Base-by-base conservation (phyloP, 2,888 invertebrate species). In the Empis stercorea region DNA sequence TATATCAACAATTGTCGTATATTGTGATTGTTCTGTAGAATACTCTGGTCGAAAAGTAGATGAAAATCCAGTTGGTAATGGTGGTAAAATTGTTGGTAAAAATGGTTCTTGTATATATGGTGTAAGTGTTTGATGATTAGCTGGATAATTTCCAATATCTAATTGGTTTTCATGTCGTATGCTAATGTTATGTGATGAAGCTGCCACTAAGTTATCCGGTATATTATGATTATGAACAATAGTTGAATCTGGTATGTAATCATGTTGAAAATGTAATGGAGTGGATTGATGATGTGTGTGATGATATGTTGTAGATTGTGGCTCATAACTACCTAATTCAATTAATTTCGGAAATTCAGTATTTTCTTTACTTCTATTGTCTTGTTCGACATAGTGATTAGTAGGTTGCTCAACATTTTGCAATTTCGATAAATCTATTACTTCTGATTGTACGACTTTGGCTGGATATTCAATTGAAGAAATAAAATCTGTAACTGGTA, bases 381-480 rank as follows among this genome's bases (percentile, higher is more conserved):
- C 13, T 10, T 37, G 16, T 10, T 27, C 7, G 7, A 9, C 7
- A 40, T 52, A 54, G 7, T 55, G 57, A 11, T 57, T 55, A 0
- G 30, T n/a, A 0, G 55, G 43, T 23, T 53, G 27, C 44, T 68
- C 60, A 45, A 73, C 72, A 38, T 81, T 66, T 57, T 82, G 82
- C 46, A 80, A 72, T n/a, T 80, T 58, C 15, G 82, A 80, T 14
- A 87, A 78, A 48, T 68, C 68, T 15, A 63, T 61, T 10, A 65
- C 52, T 45, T 62, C 64, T 3, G 68, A 62, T 56, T 84, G 79
- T 48, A 84, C 75, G 46, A 79, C 74, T 54, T 81, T 80, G 38
- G 81, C 74, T 10, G 85, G 82, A 63, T 84, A 81, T 55, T 84
- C 81, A 38, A 84, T 72, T 2, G 82, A 80, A 38, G 83, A 79